A percentile compares a stretch with the other conserved stretches of the same genome.
These are phyloP conservation scores for Drosophila pectinifera DNA, from an alignment of 1,140 invertebrate genomes.

Conservation along the genomic window DNA sequence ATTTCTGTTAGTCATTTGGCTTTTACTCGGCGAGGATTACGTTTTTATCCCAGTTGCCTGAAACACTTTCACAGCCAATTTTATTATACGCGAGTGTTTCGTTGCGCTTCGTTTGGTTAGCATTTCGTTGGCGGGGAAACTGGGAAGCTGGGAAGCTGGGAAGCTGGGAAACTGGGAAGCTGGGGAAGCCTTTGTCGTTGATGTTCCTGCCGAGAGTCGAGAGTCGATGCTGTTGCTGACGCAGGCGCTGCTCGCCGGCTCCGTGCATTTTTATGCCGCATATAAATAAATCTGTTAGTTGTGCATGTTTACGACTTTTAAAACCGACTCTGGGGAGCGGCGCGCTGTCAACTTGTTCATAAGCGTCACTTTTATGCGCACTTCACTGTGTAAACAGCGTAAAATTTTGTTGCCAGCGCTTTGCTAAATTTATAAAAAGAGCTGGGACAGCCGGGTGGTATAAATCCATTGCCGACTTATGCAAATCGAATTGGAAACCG, in stretches of 20 bases:
- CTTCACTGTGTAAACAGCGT: slow-evolving; percentile 82
- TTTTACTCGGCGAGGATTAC: slow-evolving; percentile 77
- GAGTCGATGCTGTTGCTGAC: slow-evolving; percentile 23
- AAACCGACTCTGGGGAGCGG: slow-evolving; percentile 59
- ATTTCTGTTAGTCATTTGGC: slow-evolving; percentile 78
- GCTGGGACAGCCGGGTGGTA: background rate
- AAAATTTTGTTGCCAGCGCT: slow-evolving; percentile 72
- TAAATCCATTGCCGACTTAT: slow-evolving; percentile 63
- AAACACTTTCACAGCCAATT: slow-evolving; percentile 83
- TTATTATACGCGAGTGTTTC: slow-evolving; percentile 75
- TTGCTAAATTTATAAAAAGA: slow-evolving; percentile 48
- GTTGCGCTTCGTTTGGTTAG: slow-evolving; percentile 48
- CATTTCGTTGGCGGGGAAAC: slow-evolving; percentile 17
- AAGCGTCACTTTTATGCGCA: slow-evolving; percentile 81
- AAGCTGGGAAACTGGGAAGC: background rate
- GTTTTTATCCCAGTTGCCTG: slow-evolving; percentile 78
- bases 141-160: background rate
- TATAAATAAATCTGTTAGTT: slow-evolving; percentile 84
- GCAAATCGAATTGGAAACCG: slow-evolving; percentile 63
- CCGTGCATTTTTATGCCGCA: slow-evolving; percentile 82
- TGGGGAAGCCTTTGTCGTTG: slow-evolving; percentile 40
- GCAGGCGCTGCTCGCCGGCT: slow-evolving; percentile 33
- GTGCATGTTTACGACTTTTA: slow-evolving; percentile 83
- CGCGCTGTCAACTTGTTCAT: slow-evolving; percentile 68
- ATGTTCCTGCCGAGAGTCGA: slow-evolving; percentile 3